phyloP scores from a whole-genome alignment of 1,140 invertebrate genomes.

The Orius insidiosus region DNA sequence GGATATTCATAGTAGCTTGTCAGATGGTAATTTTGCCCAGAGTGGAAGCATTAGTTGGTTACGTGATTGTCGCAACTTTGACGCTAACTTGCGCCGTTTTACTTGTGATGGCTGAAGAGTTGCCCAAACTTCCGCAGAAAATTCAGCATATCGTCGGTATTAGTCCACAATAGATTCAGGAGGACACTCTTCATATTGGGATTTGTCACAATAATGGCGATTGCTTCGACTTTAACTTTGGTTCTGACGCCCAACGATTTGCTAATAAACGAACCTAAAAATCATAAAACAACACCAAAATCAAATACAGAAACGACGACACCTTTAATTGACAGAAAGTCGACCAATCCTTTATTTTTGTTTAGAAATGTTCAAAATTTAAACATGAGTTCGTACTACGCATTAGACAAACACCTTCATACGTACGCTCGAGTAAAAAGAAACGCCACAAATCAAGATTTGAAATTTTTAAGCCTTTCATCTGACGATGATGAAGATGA shows the following conservation, averaged over 20 bases:
- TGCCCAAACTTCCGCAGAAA: constrained; percentile 40
- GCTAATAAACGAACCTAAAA: too few species aligned
- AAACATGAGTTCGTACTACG: background rate
- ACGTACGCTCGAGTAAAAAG: constrained; percentile 5
- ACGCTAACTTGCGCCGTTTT: constrained; percentile 46
- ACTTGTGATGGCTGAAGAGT: constrained; percentile 74
- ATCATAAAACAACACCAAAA: too few species aligned
- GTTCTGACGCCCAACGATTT: too few species aligned
- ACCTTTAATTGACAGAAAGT: too few species aligned
- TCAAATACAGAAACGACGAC: too few species aligned
- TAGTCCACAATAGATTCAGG: constrained; percentile 48
- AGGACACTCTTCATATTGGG: constrained; percentile 61
- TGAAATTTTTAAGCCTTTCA: background rate
- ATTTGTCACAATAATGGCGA: constrained; percentile 56
- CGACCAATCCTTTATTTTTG: too few species aligned
- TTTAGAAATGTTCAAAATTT: too few species aligned
- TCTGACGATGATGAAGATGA: background rate
- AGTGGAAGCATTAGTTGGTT: constrained; percentile 22
- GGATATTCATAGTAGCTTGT: constrained; percentile 70
- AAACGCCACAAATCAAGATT: background rate
- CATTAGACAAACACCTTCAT: background rate
- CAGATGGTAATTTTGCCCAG: constrained; percentile 60
- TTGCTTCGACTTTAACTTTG: constrained; percentile 26
- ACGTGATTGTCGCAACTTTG: constrained; percentile 42
- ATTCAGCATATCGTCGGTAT: constrained; percentile 50